Conservation (phyloP, 2,888 invertebrate species). For the Drosophila multiciliata region DNA sequence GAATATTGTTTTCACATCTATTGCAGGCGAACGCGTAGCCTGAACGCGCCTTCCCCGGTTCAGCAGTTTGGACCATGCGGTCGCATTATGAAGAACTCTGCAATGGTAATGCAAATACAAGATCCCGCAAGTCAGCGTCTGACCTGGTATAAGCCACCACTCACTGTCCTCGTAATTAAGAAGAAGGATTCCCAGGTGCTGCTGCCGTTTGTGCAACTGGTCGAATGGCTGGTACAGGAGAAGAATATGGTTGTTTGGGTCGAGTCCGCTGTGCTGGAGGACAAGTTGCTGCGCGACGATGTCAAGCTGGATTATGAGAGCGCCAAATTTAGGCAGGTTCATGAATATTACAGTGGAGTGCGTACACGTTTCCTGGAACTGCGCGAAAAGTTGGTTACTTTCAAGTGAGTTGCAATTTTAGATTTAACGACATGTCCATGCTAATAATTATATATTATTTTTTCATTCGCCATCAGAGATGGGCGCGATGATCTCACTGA, state of each 20-base stretch:
- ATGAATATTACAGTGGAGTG: slow-evolving; percentile 60
- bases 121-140: slow-evolving; percentile 98
- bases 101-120: slow-evolving; percentile 99
- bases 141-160: slow-evolving; percentile 98
- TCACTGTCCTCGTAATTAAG: slow-evolving; percentile 98
- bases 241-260: slow-evolving; percentile 98
- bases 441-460: slow-evolving; percentile 1
- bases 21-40: slow-evolving; percentile 95
- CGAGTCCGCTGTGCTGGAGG: slow-evolving; percentile 95
- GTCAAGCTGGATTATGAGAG: slow-evolving; percentile 85
- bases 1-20: slow-evolving; percentile 63
- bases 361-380: slow-evolving; percentile 89
- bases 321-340: slow-evolving; percentile 65
- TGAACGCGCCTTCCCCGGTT: slow-evolving; percentile 98
- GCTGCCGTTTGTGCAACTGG: slow-evolving; percentile 96
- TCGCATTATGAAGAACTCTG: slow-evolving; percentile 98
- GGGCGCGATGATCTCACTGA: slow-evolving; percentile 97
- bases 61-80: slow-evolving; percentile 99
- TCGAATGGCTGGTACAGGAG: slow-evolving; percentile 97
- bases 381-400: slow-evolving; percentile 93
- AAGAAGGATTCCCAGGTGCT: slow-evolving; percentile 96
- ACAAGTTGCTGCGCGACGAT: slow-evolving; percentile 91
- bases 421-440: not conserved
- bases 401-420: slow-evolving; percentile 84
- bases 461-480: slow-evolving; percentile 86